Evolutionary conservation across 2,797 vertebrate species (phyloP).

Genomic region (Sebastes minor): DNA sequence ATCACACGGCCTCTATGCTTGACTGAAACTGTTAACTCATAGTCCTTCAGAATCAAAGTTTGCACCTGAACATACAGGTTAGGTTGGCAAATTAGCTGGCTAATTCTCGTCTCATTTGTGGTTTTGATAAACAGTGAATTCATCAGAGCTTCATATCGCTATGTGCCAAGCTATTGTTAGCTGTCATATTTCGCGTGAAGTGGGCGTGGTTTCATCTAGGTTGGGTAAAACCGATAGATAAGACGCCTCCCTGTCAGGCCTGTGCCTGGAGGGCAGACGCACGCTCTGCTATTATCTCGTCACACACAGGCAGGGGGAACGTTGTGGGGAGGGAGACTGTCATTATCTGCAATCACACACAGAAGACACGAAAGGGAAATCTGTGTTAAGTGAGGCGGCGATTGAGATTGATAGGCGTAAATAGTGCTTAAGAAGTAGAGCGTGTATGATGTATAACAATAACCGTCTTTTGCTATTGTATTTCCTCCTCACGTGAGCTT

Average conservation of each 20-base stretch:
- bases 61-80: not conserved
- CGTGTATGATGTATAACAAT: not conserved
- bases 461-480: not conserved
- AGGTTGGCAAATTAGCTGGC: not conserved
- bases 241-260: conserved; percentile 61
- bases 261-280: conserved; percentile 70
- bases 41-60: not conserved
- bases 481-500: not conserved
- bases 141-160: not conserved
- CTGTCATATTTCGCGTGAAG: not conserved
- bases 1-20: too few relatives aligned
- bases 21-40: too few relatives aligned
- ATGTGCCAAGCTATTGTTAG: accelerated
- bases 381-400: conserved; percentile 36
- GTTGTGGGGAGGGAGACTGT: conserved; percentile 49
- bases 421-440: conserved; percentile 11
- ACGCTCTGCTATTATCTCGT: conserved; percentile 77
- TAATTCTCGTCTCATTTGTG: not conserved
- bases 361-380: conserved; percentile 66
- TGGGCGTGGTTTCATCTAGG: not conserved
- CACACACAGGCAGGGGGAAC: conserved; percentile 18
- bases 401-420: conserved; percentile 55
- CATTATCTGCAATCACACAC: conserved; percentile 69
- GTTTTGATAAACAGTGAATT: too few relatives aligned
- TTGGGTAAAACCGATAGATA: not conserved